A percentile compares a stretch with the other conserved stretches of the same genome.
phyloP scores from a whole-genome alignment of 2,888 invertebrate species.

The Ditylenchus weischeri region DNA sequence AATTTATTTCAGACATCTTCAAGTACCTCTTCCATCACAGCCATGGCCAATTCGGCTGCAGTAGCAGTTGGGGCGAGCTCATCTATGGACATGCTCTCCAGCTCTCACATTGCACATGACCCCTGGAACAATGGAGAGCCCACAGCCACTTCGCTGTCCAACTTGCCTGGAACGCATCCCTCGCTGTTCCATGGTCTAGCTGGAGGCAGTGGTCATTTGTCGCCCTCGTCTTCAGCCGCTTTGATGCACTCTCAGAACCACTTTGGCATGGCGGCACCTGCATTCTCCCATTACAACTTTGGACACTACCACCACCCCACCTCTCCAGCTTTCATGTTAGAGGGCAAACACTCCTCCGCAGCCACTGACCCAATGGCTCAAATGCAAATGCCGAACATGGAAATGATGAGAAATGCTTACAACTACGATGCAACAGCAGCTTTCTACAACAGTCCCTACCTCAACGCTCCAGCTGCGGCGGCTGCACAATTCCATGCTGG shows the following conservation, averaged over 20 bases:
- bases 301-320: conserved; percentile 13
- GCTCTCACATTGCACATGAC: not conserved
- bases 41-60: conserved; percentile 9
- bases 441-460: conserved; percentile 20
- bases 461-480: conserved; percentile 1
- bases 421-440: conserved; percentile 25
- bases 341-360: not conserved
- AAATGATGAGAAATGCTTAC: conserved; percentile 23
- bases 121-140: not conserved
- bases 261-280: conserved; percentile 1
- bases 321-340: not conserved
- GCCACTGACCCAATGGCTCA: conserved; percentile 4
- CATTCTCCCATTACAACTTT: conserved; percentile 10
- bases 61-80: conserved; percentile 1
- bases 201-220: not conserved
- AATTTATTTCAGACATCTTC: not conserved
- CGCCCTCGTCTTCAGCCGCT: not conserved
- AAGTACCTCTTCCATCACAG: not conserved
- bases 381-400: conserved; percentile 5
- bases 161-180: not conserved
- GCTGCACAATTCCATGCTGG: conserved; percentile 4
- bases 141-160: not conserved
- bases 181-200: not conserved
- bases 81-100: no score
- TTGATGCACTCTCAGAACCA: not conserved